Evolutionary conservation across 2,113 vertebrate species (phyloP).

Genomic region (Seriola quinqueradiata): DNA sequence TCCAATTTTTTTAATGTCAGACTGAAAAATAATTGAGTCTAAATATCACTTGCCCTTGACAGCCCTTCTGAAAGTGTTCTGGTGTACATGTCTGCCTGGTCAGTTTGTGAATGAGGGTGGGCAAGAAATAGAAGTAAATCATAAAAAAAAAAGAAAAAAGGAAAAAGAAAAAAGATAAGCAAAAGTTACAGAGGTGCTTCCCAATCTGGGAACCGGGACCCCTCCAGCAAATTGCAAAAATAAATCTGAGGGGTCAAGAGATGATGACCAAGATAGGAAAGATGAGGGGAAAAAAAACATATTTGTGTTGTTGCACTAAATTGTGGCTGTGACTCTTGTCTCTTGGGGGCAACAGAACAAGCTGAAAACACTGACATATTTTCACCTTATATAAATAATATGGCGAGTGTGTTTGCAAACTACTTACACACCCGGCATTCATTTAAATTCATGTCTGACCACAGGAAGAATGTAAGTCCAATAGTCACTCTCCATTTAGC

Average conservation of each 20-base stretch:
- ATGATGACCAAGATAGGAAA: not conserved
- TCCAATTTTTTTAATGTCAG: not conserved
- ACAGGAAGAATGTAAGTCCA: not conserved
- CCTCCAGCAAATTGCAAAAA: not conserved
- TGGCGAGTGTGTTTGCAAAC: not conserved
- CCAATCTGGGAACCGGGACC: not conserved
- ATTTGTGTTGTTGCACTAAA: not conserved
- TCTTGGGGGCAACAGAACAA: not conserved
- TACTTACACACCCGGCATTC: not conserved
- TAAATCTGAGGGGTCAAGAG: not conserved
- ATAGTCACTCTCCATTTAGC: no score
- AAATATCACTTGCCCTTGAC: slow-evolving; percentile 36
- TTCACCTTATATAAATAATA: not conserved
- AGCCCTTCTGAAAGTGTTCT: not conserved
- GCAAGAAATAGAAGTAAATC: not conserved
- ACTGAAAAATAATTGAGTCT: slow-evolving; percentile 41
- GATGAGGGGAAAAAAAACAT: not conserved
- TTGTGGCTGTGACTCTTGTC: not conserved
- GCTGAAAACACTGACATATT: not conserved
- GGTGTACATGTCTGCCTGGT: slow-evolving; percentile 7
- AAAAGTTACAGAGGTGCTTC: not conserved
- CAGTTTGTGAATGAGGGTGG: slow-evolving; percentile 1
- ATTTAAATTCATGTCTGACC: not conserved
- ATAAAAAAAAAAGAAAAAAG: not conserved
- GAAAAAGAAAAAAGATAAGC: not conserved